phyloP scores from a whole-genome alignment of 2,888 invertebrate species.

The Nemotelus nigrinus region DNA sequence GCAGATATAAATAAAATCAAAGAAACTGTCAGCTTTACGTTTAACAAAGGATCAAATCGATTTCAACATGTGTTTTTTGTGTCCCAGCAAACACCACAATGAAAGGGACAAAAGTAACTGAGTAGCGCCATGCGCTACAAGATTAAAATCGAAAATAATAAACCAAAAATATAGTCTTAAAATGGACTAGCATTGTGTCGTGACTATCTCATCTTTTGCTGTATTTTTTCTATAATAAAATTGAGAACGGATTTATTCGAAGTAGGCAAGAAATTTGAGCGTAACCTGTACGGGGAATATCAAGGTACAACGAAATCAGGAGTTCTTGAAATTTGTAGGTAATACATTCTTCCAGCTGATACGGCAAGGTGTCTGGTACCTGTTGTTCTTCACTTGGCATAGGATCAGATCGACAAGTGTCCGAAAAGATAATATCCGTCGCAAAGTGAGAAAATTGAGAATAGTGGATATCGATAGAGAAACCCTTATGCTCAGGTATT shows the following conservation, averaged over 20 bases:
- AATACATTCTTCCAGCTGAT: background rate
- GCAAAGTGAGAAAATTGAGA: constrained; percentile 28
- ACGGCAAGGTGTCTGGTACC: constrained; percentile 17
- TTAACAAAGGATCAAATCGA: background rate
- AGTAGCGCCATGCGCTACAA: constrained; percentile 49
- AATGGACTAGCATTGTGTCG: constrained; percentile 20
- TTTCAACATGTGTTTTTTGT: background rate
- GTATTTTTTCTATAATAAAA: constrained; percentile 37
- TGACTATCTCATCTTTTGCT: constrained; percentile 1
- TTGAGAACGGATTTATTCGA: constrained; percentile 37
- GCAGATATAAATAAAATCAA: constrained; percentile 39
- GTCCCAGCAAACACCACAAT: constrained; percentile 21
- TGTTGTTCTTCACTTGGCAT: constrained; percentile 7
- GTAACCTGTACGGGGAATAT: background rate
- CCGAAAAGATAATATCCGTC: constrained; percentile 19
- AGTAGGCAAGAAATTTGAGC: constrained; percentile 24
- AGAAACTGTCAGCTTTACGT: constrained; percentile 38
- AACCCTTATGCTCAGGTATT: background rate
- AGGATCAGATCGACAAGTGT: constrained; percentile 22
- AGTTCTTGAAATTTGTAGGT: constrained; percentile 4
- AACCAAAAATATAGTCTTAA: constrained; percentile 21
- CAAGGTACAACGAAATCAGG: background rate
- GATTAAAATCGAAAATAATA: constrained; percentile 32
- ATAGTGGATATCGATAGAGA: background rate
- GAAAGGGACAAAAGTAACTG: constrained; percentile 37